Conservation (phyloP, 2,888 invertebrate species). For the Drosophila formosana region DNA sequence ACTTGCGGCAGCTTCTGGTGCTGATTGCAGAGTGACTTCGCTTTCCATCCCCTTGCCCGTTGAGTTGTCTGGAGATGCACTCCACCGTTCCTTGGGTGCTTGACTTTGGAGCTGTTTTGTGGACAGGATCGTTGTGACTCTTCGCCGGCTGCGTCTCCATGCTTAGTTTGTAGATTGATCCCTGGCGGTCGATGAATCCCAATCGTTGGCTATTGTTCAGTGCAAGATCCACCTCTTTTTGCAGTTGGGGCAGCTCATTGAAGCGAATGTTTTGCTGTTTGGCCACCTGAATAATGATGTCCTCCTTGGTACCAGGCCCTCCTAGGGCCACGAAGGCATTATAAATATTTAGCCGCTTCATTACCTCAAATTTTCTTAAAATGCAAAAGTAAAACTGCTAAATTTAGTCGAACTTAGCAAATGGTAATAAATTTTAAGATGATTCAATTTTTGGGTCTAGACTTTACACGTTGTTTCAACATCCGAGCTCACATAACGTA, state of each 20-base stretch:
- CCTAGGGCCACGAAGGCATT: slow-evolving; percentile 26
- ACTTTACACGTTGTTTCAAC: slow-evolving; percentile 1
- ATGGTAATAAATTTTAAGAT: background rate
- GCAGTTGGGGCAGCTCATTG: slow-evolving; percentile 41
- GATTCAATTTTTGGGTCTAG: slow-evolving; percentile 1
- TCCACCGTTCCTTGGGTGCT: background rate
- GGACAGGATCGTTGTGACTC: background rate
- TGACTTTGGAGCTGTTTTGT: background rate
- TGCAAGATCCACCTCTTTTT: slow-evolving; percentile 39
- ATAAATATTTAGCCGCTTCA: slow-evolving; percentile 43
- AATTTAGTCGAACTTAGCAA: slow-evolving; percentile 24
- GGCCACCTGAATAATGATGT: slow-evolving; percentile 49
- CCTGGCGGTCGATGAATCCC: slow-evolving; percentile 39
- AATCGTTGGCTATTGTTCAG: slow-evolving; percentile 32
- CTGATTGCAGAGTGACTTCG: slow-evolving; percentile 15
- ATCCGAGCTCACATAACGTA: slow-evolving; percentile 4
- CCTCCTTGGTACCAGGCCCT: slow-evolving; percentile 43
- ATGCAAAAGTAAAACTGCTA: slow-evolving; percentile 17
- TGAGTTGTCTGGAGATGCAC: background rate
- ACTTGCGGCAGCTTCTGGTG: background rate
- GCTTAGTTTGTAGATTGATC: slow-evolving; percentile 22
- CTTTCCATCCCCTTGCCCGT: slow-evolving; percentile 31
- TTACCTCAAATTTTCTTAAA: slow-evolving; percentile 14
- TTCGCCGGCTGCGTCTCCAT: background rate
- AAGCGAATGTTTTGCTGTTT: slow-evolving; percentile 48